Conservation (phyloP, 35 echinoderm and acorn worm genomes). For the Nesometra sesokonis region DNA sequence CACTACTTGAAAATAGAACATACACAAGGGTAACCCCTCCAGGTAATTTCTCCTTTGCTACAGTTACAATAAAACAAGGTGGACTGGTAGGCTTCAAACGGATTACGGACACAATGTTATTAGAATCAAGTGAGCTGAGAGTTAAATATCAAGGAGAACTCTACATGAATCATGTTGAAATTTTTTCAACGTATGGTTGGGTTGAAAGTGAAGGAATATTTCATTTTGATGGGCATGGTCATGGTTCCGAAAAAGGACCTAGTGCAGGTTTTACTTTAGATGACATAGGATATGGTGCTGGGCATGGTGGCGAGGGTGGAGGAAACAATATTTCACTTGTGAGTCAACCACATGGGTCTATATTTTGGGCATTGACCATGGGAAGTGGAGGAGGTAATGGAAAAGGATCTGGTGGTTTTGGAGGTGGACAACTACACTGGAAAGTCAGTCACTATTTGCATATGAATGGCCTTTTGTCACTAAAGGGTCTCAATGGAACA, state of each 20-base stretch:
- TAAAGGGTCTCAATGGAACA: slow-evolving; percentile 29
- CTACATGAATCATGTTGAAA: slow-evolving; percentile 63
- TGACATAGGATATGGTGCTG: slow-evolving; percentile 65
- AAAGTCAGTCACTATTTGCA: slow-evolving; percentile 61
- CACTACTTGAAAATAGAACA: slow-evolving; percentile 44
- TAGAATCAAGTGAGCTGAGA: slow-evolving; percentile 68
- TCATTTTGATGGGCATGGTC: slow-evolving; percentile 74
- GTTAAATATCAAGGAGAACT: slow-evolving; percentile 63
- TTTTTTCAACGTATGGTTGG: slow-evolving; percentile 82
- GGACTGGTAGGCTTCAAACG: slow-evolving; percentile 47
- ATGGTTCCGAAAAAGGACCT: slow-evolving; percentile 48
- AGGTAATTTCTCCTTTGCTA: slow-evolving; percentile 85
- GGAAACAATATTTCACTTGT: slow-evolving; percentile 31
- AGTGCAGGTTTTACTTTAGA: slow-evolving; percentile 25
- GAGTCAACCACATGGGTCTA: slow-evolving; percentile 72
- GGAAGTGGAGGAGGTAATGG: slow-evolving; percentile 86
- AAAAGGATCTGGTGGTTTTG: slow-evolving; percentile 53
- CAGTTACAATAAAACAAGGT: slow-evolving; percentile 68
- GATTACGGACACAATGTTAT: slow-evolving; percentile 38
- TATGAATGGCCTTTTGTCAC: slow-evolving; percentile 62
- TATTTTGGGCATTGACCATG: slow-evolving; percentile 32
- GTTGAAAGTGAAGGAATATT: slow-evolving; percentile 77
- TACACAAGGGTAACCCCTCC: slow-evolving; percentile 49
- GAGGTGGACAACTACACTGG: slow-evolving; percentile 73
- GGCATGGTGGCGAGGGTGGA: slow-evolving; percentile 85